Conservation (phyloP, 2,797 vertebrate species). For the Sebastolobus altivelis region DNA sequence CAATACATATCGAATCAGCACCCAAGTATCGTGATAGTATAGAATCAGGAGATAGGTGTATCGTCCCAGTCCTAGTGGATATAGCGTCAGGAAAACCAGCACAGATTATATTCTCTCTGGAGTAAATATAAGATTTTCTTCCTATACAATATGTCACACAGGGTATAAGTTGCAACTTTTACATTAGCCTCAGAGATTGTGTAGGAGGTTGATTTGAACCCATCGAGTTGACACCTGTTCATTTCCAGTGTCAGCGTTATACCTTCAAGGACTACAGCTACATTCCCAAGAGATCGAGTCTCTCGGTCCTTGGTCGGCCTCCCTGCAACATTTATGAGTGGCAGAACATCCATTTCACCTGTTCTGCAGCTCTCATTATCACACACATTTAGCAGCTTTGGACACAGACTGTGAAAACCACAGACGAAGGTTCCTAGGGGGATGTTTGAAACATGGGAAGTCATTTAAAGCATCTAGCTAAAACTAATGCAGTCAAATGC, state of each 20-base stretch:
- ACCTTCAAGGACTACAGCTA: slow-evolving; percentile 30
- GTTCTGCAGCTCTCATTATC: slow-evolving; percentile 41
- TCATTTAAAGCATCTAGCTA: neutral
- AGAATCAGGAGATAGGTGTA: no score
- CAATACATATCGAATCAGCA: no score
- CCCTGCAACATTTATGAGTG: slow-evolving; percentile 48
- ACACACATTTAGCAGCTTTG: slow-evolving; percentile 36
- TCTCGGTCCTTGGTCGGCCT: slow-evolving; percentile 30
- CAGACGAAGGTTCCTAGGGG: no score
- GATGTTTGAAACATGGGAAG: neutral
- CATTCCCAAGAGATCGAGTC: slow-evolving; percentile 24
- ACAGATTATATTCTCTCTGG: slow-evolving; percentile 12
- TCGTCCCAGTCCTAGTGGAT: no score
- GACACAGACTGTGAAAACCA: slow-evolving; percentile 5
- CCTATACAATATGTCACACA: slow-evolving; percentile 4
- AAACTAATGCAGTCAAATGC: neutral
- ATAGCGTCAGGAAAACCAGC: slow-evolving; percentile 1
- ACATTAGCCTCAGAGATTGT: slow-evolving; percentile 33
- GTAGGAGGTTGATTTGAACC: slow-evolving; percentile 35
- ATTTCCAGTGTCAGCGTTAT: slow-evolving; percentile 38
- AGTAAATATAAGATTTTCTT: neutral
- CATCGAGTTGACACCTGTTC: slow-evolving; percentile 35
- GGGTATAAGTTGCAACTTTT: slow-evolving; percentile 19
- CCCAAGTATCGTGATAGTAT: no score
- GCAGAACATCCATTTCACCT: slow-evolving; percentile 29